Conservation (phyloP, 1,140 invertebrate species). For the Whitmania pigra region DNA sequence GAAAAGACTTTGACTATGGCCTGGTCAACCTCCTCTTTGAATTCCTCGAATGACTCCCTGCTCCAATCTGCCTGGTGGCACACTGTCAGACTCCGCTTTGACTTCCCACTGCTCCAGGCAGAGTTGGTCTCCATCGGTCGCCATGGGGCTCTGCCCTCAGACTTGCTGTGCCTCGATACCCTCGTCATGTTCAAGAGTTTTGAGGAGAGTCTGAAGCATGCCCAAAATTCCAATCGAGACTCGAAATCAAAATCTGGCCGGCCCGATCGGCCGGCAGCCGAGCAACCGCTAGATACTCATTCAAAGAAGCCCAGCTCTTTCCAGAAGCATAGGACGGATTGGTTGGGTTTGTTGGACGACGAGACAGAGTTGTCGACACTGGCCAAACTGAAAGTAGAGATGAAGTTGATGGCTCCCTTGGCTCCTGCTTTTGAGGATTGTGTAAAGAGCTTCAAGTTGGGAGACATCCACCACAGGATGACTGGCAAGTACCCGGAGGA, state of each 20-base stretch:
- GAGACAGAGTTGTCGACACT: background rate
- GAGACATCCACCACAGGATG: conserved; percentile 29
- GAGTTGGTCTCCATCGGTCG: conserved; percentile 37
- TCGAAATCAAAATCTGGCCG: background rate
- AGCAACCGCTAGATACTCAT: background rate
- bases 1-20: conserved; percentile 49
- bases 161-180: conserved; percentile 33
- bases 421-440: background rate
- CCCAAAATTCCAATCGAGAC: background rate
- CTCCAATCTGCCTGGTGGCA: conserved; percentile 62
- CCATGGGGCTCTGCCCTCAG: conserved; percentile 23
- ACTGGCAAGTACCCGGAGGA: conserved; percentile 28
- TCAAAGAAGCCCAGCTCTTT: background rate
- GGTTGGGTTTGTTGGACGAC: background rate
- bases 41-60: conserved; percentile 52
- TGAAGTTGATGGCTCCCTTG: background rate
- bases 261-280: background rate
- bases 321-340: background rate
- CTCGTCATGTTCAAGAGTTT: conserved; percentile 28
- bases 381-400: background rate
- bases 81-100: conserved; percentile 66
- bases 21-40: conserved; percentile 46
- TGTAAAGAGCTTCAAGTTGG: conserved; percentile 19
- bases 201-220: conserved; percentile 22
- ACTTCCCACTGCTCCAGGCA: conserved; percentile 58